Evolutionary conservation across 2,797 vertebrate species (phyloP), one percentile per base, ranked within the genome.

Genomic region (Acipenser oxyrinchus): DNA sequence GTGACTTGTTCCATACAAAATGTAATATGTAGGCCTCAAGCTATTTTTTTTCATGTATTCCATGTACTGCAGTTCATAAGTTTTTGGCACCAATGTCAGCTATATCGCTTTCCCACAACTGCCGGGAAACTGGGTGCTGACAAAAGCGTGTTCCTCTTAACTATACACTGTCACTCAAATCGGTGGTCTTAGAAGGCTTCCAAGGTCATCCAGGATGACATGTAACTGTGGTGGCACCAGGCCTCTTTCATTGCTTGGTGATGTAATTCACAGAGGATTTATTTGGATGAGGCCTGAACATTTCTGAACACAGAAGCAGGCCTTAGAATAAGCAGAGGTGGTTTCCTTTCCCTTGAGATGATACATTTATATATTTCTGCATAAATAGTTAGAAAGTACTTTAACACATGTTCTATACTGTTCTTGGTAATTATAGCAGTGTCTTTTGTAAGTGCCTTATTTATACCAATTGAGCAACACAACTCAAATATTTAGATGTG

Each of bases 71-170:
- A 78, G 82, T 86, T 84, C 86, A 88, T 37, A 82, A 87, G 80
- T 82, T 74, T 87, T 82, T 81, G 81, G 84, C 83, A 86, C 84
- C 76, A 6, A 68, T 82, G 84, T 86, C 84, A 86, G 68, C 86
- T 82, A 84, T 77, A 78, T 74, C 7, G 72, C 67, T 76, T 78
- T 78, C 74, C 69, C 70, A 69, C 72, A 10, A 15, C 62, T 70
- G 72, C 77, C 76, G 79, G 77, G 83, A 82, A 76, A 72, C 66
- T 63, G 53, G 49, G 61, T 61, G 51, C 55, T 8, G 63, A 71
- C 73, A 74, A 74, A 77, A 84, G 80, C 74, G 73, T 79, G 63
- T 84, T 79, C 78, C 74, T 74, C 77, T 81, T 59, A 84, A 76
- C 77, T 74, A 75, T 79, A 85, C 82, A 85, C 79, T 76, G 82